A percentile compares a stretch with the other conserved stretches of the same genome.
These are phyloP conservation scores for Myanophis thanlyinensis DNA, from an alignment of 2,113 vertebrate genomes.

Conservation along the genomic window DNA sequence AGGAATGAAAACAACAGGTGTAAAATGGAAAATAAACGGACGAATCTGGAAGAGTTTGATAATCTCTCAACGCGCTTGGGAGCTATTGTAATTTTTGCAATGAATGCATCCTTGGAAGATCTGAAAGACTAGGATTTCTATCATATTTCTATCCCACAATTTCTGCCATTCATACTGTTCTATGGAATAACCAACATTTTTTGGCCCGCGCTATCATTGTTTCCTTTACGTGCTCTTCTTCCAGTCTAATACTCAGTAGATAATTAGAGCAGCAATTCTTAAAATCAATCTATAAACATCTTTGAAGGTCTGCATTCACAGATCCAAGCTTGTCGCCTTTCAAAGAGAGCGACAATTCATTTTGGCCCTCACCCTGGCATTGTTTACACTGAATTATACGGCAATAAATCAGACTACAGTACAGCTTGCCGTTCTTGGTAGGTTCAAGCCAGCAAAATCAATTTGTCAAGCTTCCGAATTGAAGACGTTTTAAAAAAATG, in stretches of 20 bases:
- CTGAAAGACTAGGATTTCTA: no score
- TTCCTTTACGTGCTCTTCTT: no score
- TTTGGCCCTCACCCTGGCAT: background rate
- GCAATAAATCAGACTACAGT: background rate
- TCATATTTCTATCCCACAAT: no score
- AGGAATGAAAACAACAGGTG: background rate
- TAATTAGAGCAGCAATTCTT: constrained; percentile 16
- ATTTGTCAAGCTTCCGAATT: constrained; percentile 2
- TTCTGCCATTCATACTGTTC: no score
- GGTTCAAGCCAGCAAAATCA: constrained; percentile 22
- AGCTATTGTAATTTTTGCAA: no score
- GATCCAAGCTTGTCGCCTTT: constrained; percentile 22
- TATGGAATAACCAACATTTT: no score
- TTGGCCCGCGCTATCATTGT: no score
- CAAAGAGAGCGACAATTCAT: constrained; percentile 17
- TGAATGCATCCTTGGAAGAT: no score
- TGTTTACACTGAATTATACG: constrained; percentile 12
- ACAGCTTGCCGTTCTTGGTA: background rate
- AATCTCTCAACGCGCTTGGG: background rate
- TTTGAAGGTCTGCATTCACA: constrained; percentile 21
- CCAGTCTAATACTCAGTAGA: no score
- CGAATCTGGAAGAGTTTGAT: background rate
- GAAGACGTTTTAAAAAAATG: background rate
- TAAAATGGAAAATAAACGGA: background rate
- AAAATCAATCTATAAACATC: background rate